Base-by-base conservation (phyloP, 2,888 invertebrate genomes). In the Podotricha telesiphe region DNA sequence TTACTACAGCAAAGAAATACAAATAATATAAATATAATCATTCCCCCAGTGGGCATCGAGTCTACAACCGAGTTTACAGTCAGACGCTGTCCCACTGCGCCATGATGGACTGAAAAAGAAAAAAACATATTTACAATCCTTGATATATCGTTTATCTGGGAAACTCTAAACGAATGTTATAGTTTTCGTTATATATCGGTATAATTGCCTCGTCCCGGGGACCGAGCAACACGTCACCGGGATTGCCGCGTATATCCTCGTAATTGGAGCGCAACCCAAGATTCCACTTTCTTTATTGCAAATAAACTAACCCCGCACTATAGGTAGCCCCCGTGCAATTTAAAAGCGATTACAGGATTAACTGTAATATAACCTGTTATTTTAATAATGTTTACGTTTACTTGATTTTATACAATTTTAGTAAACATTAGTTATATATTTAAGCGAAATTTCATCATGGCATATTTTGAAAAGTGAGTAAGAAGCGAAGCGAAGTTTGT, bases 271-370 rank as follows among this genome's bases (percentile, higher is more conserved):
- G 86, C 84, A 87, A 87, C 87, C 86, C 87, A 87, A 89, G 89
- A 91, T 91, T 87, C 91, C 90, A 92, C 90, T 93, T 91, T 91
- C 91, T 92, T 93, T 93, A 93, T 92, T 93, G 90, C 91, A 77
- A 88, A 92, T 92, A 93, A 93, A 92, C 89, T 91, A 90, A 86
- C 86, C 86, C 85, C 86, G 83, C 87, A 83, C 88, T 86, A 85
- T 86, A 85, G 87, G 85, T 88, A 85, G 87, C 89, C 84, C 68
- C 72, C 81, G 85, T 76, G 64, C 70, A 78, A 82, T 75, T 72
- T 51, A 70, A 59, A 68, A 76, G 72, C 65, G 72, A 72, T 65
- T 69, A 69, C 67, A 55, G 55, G 61, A 55, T 40, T 65, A 61
- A 28, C 34, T 63, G 34, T 28, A 48, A 48, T 7, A 61, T 34